Conservation (phyloP, 2,113 vertebrate species). For the human region GRCh38 chr6:66539001-66539500, state of each 20-base stretch:
- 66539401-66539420: background rate
- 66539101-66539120: background rate
- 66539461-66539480: background rate
- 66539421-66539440: background rate
- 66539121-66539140: background rate
- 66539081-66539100: background rate
- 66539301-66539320: background rate
- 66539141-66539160: background rate
- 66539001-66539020: conserved; percentile 44
- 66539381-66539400: background rate
- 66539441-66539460: background rate
- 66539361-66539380: background rate
- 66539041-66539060: background rate
- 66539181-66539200: background rate
- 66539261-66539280: background rate
- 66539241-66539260: background rate
- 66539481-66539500: background rate
- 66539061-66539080: background rate
- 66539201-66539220: background rate
- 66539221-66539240: too few species aligned
- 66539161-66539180: background rate
- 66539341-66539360: background rate
- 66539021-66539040: background rate
- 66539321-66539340: background rate
- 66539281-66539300: fast-evolving